phyloP scores from a whole-genome alignment of 2,888 invertebrate genomes.

The Drosophila quasianomalipes region DNA sequence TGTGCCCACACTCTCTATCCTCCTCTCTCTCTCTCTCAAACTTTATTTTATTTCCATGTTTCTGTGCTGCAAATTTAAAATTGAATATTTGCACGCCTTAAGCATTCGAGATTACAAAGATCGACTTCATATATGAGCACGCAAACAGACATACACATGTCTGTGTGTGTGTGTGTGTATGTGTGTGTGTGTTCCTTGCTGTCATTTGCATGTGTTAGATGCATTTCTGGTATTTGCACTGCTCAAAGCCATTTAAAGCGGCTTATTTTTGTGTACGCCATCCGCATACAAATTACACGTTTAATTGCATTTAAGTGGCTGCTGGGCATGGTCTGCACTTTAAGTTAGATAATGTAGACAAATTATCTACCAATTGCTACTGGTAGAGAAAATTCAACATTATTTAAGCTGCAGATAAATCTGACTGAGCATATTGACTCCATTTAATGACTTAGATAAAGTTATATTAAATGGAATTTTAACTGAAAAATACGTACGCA shows the following conservation, averaged over 20 bases:
- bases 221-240: conserved; percentile 73
- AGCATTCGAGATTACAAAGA: conserved; percentile 77
- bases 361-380: not conserved
- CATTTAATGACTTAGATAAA: not conserved
- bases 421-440: not conserved
- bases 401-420: not conserved
- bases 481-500: not conserved
- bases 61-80: conserved; percentile 74
- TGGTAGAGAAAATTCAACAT: not conserved
- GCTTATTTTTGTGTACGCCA: conserved; percentile 63
- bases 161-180: not conserved
- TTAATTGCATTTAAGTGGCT: conserved; percentile 51
- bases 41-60: conserved; percentile 33
- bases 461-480: not conserved
- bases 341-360: conserved; percentile 6
- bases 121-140: conserved; percentile 69
- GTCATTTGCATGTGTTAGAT: conserved; percentile 76
- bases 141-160: conserved; percentile 44
- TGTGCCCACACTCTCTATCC: conserved; percentile 2
- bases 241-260: conserved; percentile 78
- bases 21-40: not conserved
- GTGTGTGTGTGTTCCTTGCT: conserved; percentile 50
- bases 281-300: conserved; percentile 45
- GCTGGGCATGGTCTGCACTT: conserved; percentile 20
- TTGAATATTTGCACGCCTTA: conserved; percentile 81